Evolutionary conservation across 1,140 invertebrate genomes (phyloP), one percentile per base, ranked within the genome.

Genomic region (Diabrotica undecimpunctata): DNA sequence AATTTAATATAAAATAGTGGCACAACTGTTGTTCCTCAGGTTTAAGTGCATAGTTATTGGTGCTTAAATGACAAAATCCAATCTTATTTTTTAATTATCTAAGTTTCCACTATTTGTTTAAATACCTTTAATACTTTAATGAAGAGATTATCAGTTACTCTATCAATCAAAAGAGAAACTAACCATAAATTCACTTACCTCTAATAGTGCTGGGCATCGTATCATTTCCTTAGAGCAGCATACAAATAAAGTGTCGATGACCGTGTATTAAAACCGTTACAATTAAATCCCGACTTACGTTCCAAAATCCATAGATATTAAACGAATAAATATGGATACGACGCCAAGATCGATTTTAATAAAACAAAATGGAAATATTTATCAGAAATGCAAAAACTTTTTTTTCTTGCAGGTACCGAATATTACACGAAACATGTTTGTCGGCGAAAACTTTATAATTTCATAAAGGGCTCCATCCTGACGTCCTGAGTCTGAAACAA

Each of bases 191-290:
- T 25, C 1, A 72, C 75, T 74, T 70, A 77, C 75, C 75, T 77
- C 75, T 76, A 72, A 77, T 77, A 72, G 75, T 77, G 67, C 75
- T 77, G 62, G 75, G 75, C 75, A 77, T 77, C 67, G 72, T 77
- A 74, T 61, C 70, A 75, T 76, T 64, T 72, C 73, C 69, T 73
- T 64, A 13, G 60, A 57, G 54, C 58, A 13, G 36, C 57, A 52
- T 25, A 52, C 54, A 41, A 55, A 10, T 38, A 53, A 8, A 61
- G 12, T 58, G 12, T 58, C n/a, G 41, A 8, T 35, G 36, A 50
- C 64, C 36, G 46, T 53, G 36, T 25, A 25, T 59, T 13, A 65
- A 36, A 36, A 8, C 35, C 61, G 37, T 54, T 8, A 53, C 9
- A 13, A 35, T n/a, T 12, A 37, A n/a, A 35, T 46, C 12, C 9